Percentiles rank a stretch among this genome's conserved stretches.
Conservation (phyloP, 2,888 invertebrate species). For the Bombyx huttoni region DNA sequence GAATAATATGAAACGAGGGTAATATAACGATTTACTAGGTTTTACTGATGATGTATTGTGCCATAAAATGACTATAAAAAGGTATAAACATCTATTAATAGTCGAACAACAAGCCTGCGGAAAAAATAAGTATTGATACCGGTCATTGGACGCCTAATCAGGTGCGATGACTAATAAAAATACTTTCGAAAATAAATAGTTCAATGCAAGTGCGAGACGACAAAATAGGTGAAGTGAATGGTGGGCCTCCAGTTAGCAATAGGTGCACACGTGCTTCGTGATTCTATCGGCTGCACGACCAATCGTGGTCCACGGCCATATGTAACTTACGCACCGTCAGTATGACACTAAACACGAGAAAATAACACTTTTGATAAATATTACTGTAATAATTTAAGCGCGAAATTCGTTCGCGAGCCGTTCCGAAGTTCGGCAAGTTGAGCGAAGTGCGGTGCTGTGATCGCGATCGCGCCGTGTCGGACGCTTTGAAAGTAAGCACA, state of each 20-base stretch:
- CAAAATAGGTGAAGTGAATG: conserved; percentile 64
- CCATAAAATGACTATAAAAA: too few relatives aligned
- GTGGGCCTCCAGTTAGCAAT: conserved; percentile 53
- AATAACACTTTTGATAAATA: conserved; percentile 19
- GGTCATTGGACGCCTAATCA: conserved; percentile 24
- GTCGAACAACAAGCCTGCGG: neutral
- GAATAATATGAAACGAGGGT: neutral
- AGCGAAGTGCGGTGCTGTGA: conserved; percentile 4
- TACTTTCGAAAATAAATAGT: conserved; percentile 42
- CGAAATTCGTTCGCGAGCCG: conserved; percentile 1
- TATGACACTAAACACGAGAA: conserved; percentile 50
- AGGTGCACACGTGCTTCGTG: conserved; percentile 57
- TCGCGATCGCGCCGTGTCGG: neutral
- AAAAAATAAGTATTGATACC: neutral
- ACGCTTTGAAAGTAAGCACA: conserved; percentile 35
- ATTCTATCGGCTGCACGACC: conserved; percentile 53
- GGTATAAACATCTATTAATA: neutral
- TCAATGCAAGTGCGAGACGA: conserved; percentile 42
- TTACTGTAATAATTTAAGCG: conserved; percentile 10
- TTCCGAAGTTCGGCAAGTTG: conserved; percentile 11
- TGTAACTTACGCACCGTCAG: conserved; percentile 56
- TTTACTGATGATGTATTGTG: too few relatives aligned
- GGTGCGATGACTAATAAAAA: conserved; percentile 36
- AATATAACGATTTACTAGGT: too few relatives aligned
- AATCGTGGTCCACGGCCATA: conserved; percentile 56